phyloP scores from a whole-genome alignment of 2,888 invertebrate species.

The Sinelater perroti region DNA sequence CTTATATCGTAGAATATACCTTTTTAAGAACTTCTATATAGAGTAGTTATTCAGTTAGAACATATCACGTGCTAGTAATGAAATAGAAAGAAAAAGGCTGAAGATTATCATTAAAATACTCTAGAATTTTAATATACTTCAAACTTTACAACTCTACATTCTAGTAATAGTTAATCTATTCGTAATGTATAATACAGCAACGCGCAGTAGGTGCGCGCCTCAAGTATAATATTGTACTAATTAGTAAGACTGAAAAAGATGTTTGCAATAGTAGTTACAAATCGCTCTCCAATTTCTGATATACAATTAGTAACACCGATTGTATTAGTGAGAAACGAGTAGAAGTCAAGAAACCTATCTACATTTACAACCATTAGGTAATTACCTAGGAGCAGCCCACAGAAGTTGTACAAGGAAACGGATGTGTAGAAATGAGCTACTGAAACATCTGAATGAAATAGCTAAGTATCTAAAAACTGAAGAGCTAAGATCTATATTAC shows the following conservation, averaged over 20 bases:
- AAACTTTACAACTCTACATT: constrained; percentile 31
- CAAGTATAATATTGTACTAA: constrained; percentile 20
- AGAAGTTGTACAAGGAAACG: constrained; percentile 26
- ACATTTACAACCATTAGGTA: constrained; percentile 24
- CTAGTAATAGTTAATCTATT: constrained; percentile 30
- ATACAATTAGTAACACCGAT: constrained; percentile 17
- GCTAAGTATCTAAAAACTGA: constrained; percentile 30
- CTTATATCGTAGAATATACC: constrained; percentile 29
- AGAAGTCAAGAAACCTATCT: constrained; percentile 27
- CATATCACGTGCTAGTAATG: constrained; percentile 20
- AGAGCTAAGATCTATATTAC: constrained; percentile 29
- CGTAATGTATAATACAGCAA: constrained; percentile 27
- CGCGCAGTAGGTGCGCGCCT: constrained; percentile 28
- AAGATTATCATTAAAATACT: constrained; percentile 33
- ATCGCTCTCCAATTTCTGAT: constrained; percentile 32
- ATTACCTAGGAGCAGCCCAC: constrained; percentile 18
- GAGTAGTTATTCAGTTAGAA: constrained; percentile 19
- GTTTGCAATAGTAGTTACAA: constrained; percentile 20
- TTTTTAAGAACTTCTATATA: constrained; percentile 22
- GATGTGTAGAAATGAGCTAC: constrained; percentile 31
- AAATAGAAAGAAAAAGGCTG: constrained; percentile 26
- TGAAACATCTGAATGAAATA: constrained; percentile 21
- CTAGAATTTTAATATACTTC: constrained; percentile 30
- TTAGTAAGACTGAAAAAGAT: constrained; percentile 29
- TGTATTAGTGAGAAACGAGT: constrained; percentile 13